Evolutionary conservation across 2,797 vertebrate species (phyloP).

Genomic region (Xyrichtys novacula): DNA sequence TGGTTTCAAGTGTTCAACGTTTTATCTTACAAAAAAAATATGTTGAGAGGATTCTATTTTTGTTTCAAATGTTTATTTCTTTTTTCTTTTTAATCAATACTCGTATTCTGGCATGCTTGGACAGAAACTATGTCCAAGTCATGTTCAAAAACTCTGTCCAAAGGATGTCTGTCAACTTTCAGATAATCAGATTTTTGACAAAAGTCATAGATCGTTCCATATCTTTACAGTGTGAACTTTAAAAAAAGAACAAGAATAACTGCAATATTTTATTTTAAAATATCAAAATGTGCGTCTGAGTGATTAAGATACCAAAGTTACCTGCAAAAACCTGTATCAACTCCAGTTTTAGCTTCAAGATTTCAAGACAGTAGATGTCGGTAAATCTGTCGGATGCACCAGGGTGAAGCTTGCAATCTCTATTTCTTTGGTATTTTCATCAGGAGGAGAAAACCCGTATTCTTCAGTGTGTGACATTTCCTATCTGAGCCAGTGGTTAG

Average conservation of each 20-base stretch:
- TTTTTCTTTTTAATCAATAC: slow-evolving; percentile 10
- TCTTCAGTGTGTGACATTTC: slow-evolving; percentile 59
- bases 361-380: slow-evolving; percentile 23
- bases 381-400: slow-evolving; percentile 26
- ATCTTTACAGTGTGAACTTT: too few species aligned
- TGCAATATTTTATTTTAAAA: slow-evolving; percentile 9
- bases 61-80: slow-evolving; percentile 44
- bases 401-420: slow-evolving; percentile 32
- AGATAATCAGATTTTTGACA: slow-evolving; percentile 18
- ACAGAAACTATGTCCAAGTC: slow-evolving; percentile 27
- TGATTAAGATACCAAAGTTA: slow-evolving; percentile 69
- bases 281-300: slow-evolving; percentile 25
- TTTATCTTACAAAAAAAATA: slow-evolving; percentile 50
- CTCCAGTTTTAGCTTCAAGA: slow-evolving; percentile 16
- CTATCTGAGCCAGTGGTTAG: slow-evolving; percentile 72
- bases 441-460: slow-evolving; percentile 25
- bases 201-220: slow-evolving; percentile 23
- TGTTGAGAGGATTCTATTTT: slow-evolving; percentile 53
- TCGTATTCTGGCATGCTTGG: slow-evolving; percentile 38
- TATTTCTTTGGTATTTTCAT: slow-evolving; percentile 46
- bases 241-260: slow-evolving; percentile 4
- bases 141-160: slow-evolving; percentile 27
- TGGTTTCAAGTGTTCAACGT: slow-evolving; percentile 67
- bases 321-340: slow-evolving; percentile 26
- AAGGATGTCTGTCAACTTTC: slow-evolving; percentile 29